phyloP scores from a whole-genome alignment of 1,140 invertebrate genomes.

The Hestina assimilis region DNA sequence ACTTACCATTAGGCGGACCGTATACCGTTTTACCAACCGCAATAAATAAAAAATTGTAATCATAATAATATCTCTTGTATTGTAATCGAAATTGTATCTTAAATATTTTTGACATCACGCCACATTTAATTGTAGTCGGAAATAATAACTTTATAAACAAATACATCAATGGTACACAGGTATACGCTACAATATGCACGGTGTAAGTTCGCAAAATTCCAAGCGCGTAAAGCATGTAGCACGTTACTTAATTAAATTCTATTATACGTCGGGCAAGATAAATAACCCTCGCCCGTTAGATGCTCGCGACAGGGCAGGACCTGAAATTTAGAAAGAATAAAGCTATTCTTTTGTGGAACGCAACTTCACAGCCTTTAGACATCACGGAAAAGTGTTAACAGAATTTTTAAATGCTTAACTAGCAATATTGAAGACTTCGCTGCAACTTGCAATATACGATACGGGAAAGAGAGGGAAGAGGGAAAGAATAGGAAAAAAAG shows the following conservation, averaged over 20 bases:
- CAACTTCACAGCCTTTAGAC: slow-evolving; percentile 26
- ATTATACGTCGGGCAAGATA: slow-evolving; percentile 60
- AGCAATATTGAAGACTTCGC: no score
- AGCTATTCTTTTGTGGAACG: slow-evolving; percentile 49
- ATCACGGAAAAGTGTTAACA: slow-evolving; percentile 22
- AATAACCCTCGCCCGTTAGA: slow-evolving; percentile 50
- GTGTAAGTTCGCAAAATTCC: slow-evolving; percentile 50
- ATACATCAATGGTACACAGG: background rate
- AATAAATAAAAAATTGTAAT: no score
- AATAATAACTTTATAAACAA: background rate
- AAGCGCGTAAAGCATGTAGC: slow-evolving; percentile 53
- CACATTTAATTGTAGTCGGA: background rate
- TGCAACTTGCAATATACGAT: no score
- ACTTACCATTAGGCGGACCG: no score
- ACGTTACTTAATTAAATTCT: slow-evolving; percentile 72
- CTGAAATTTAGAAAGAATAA: slow-evolving; percentile 61
- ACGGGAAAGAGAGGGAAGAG: no score
- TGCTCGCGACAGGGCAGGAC: slow-evolving; percentile 28
- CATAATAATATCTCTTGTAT: no score
- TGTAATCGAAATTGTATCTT: no score
- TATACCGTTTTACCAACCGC: no score
- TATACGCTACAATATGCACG: background rate
- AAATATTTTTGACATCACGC: no score
- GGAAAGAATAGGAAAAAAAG: no score
- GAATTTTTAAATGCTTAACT: no score